Percentiles rank a stretch among this genome's conserved stretches.
Conservation (phyloP, 1,140 invertebrate genomes). For the Armadillidium nasatum region DNA sequence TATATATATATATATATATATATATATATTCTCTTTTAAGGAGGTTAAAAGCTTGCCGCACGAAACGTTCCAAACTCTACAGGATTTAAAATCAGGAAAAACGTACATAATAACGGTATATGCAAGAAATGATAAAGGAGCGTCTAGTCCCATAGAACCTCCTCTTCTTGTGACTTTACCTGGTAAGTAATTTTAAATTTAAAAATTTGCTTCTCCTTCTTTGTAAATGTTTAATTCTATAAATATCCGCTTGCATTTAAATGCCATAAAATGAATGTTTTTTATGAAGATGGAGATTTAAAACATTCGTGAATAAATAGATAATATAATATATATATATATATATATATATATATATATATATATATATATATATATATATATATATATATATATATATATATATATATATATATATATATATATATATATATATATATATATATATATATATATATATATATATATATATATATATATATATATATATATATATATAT, state of each 20-base stretch:
- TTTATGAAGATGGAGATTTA: too few relatives aligned
- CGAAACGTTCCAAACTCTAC: background rate
- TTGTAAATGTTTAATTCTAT: too few relatives aligned
- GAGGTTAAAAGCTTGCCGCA: background rate
- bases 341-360: slow-evolving; percentile 6
- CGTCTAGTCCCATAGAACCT: background rate
- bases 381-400: background rate
- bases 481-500: too few relatives aligned
- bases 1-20: too few relatives aligned
- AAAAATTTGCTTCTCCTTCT: too few relatives aligned
- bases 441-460: too few relatives aligned
- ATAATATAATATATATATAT: too few relatives aligned
- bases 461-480: too few relatives aligned
- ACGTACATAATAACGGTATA: background rate
- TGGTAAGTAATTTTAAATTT: background rate
- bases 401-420: background rate
- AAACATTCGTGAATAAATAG: background rate
- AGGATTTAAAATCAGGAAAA: background rate
- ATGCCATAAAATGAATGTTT: too few relatives aligned
- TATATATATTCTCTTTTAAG: too few relatives aligned
- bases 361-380: slow-evolving; percentile 6
- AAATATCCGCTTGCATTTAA: too few relatives aligned
- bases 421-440: too few relatives aligned
- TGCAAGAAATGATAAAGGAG: background rate
- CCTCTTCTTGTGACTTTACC: background rate